Percentiles rank a stretch among this genome's conserved stretches.
phyloP scores from a whole-genome alignment of 1,140 invertebrate species.

The Phthorimaea operculella region DNA sequence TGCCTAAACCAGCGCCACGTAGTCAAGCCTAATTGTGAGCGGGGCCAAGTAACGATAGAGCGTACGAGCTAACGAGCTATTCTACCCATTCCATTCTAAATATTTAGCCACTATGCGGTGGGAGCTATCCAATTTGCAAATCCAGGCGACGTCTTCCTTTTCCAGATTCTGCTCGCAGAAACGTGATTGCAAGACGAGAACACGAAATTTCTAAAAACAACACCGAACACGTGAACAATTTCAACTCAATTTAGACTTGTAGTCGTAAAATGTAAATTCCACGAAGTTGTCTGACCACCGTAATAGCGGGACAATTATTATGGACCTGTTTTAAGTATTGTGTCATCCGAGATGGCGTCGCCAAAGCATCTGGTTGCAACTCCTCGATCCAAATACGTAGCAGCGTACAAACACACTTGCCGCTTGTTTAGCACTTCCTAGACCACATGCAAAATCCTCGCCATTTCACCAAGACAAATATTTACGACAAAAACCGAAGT shows the following conservation, averaged over 20 bases:
- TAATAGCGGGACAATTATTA: slow-evolving; percentile 30
- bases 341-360: slow-evolving; percentile 35
- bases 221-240: too few relatives aligned
- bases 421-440: background rate
- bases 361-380: slow-evolving; percentile 20
- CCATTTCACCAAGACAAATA: too few relatives aligned
- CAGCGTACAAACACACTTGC: background rate
- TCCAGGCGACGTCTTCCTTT: too few relatives aligned
- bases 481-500: too few relatives aligned
- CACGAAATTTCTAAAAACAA: too few relatives aligned
- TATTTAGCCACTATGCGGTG: too few relatives aligned
- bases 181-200: too few relatives aligned
- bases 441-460: background rate
- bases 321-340: slow-evolving; percentile 23
- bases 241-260: too few relatives aligned
- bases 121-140: too few relatives aligned
- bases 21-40: slow-evolving; percentile 18
- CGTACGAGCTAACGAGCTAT: background rate
- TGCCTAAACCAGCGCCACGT: slow-evolving; percentile 31
- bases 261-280: slow-evolving; percentile 19
- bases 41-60: background rate
- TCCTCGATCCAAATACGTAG: background rate
- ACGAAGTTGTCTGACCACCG: slow-evolving; percentile 36
- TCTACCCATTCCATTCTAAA: background rate
- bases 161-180: too few relatives aligned